Base-by-base conservation (phyloP, 1,140 invertebrate species). In the Dreissena polymorpha region DNA sequence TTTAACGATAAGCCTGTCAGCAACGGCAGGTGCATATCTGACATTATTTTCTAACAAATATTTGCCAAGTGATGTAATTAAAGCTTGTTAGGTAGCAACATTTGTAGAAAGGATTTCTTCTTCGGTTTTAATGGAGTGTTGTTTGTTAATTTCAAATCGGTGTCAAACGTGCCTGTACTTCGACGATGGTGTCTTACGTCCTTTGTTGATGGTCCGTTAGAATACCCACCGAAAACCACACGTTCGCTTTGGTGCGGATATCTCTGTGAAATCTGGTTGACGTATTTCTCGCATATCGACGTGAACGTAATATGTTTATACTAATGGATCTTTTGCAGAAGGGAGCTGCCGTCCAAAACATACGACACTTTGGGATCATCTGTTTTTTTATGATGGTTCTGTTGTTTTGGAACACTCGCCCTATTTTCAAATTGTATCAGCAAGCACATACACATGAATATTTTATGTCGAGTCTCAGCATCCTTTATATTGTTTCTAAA, bases 311-410 rank as follows among this genome's bases (percentile, higher is more conserved):
- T 68, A n/a, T 70, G 55, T 50, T 81, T 81, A n/a, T 8, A n/a
- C 79, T 70, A 74, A 25, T 29, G 79, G 14, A 82, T 65, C 16
- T 51, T n/a, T 2, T 82, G 82, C 21, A 86, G 39, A 10, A 88
- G 55, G 10, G 85, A 78, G 3, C 87, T 81, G n/a, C 85, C 86
- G 72, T 87, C 81, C 16, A 87, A n/a, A 16, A 87, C 82, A 86
- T 86, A 67, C 10, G 18, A 49, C 18, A 79, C 10, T 0, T 23
- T 16, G 23, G 23, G 13, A 12, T 50, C 49, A 0, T 39, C 49
- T 39, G 39, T 39, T 39, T 2, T 39, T 39, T 39, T 8, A n/a
- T 39, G 39, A 39, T 39, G 39, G 39, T 39, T 39, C 39, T 39
- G 39, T 39, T 39, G 39, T 39, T 39, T 39, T 69, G 18, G 29